Evolutionary conservation across 2,113 vertebrate genomes (phyloP).

Genomic region (Tamias sibiricus): DNA sequence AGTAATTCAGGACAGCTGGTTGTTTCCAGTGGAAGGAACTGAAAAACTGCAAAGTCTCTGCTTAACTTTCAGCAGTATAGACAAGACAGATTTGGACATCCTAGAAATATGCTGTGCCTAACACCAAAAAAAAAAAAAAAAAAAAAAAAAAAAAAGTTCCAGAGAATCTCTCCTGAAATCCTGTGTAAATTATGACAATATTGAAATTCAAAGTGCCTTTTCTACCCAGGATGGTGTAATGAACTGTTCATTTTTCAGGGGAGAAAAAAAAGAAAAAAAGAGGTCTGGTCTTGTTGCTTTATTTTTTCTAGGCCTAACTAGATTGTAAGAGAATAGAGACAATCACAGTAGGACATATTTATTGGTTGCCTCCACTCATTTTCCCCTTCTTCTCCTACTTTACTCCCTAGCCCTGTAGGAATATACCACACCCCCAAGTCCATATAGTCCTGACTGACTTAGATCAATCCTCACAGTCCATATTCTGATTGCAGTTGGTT

Average conservation of each 20-base stretch:
- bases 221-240: background rate
- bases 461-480: background rate
- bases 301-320: background rate
- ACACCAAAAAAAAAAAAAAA: too few species aligned
- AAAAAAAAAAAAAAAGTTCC: too few species aligned
- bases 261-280: background rate
- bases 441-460: background rate
- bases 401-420: background rate
- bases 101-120: constrained; percentile 28
- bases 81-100: constrained; percentile 12
- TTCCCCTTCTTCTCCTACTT: background rate
- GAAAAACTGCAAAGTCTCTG: constrained; percentile 49
- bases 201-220: constrained; percentile 11
- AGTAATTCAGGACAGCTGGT: constrained; percentile 46
- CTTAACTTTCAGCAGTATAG: constrained; percentile 27
- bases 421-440: background rate
- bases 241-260: background rate
- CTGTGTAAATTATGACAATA: background rate
- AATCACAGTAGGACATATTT: background rate
- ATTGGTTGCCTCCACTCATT: background rate
- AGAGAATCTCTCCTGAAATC: background rate
- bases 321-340: background rate
- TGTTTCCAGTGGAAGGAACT: background rate
- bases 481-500: background rate
- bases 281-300: background rate